These are phyloP conservation scores for Calyptomena viridis DNA, from an alignment of 2,113 vertebrate genomes.

Conservation along the genomic window DNA sequence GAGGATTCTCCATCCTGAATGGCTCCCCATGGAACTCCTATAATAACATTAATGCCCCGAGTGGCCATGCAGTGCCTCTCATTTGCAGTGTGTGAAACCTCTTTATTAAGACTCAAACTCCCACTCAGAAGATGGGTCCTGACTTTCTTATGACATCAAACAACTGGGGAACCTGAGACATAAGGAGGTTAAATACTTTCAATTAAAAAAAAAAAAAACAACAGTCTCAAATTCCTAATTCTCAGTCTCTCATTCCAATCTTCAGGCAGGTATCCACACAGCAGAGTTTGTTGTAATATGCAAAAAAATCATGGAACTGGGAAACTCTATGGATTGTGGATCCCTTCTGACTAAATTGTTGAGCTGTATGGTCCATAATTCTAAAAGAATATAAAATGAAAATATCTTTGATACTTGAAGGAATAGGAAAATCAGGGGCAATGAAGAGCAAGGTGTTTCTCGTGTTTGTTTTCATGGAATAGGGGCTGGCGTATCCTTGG, in stretches of 20 bases:
- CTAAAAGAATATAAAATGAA: not conserved
- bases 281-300: not conserved
- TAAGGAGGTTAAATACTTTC: not conserved
- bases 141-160: not conserved
- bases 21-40: not conserved
- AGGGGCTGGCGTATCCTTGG: not conserved
- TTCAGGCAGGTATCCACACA: not conserved
- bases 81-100: not conserved
- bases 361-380: not conserved
- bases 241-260: not conserved
- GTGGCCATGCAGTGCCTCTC: not conserved
- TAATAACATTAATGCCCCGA: not conserved
- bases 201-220: not conserved
- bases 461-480: accelerated
- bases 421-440: not conserved
- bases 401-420: not conserved
- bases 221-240: not conserved
- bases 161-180: not conserved
- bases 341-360: not conserved
- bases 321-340: not conserved
- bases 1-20: slow-evolving; percentile 11
- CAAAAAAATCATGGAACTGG: not conserved
- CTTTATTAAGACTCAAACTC: slow-evolving; percentile 18
- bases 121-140: not conserved
- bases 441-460: not conserved